phyloP scores from a whole-genome alignment of 1,140 invertebrate genomes.

The Neelides sp. region DNA sequence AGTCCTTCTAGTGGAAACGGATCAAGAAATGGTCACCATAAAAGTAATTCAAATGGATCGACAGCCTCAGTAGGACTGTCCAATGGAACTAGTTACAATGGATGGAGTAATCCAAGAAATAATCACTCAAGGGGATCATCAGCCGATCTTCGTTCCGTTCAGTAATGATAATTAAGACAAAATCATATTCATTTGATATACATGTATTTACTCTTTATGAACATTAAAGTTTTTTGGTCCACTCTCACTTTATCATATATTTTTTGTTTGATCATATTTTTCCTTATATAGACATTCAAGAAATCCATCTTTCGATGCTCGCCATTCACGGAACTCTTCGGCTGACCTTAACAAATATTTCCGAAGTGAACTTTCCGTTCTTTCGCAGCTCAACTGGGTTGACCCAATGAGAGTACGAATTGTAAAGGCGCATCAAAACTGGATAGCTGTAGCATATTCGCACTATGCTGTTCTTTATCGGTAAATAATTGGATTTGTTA shows the following conservation, averaged over 20 bases:
- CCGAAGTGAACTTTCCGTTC: constrained; percentile 52
- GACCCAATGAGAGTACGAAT: constrained; percentile 81
- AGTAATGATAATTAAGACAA: constrained; percentile 8
- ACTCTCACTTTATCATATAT: neutral
- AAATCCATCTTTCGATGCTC: constrained; percentile 39
- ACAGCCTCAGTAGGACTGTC: too few species aligned
- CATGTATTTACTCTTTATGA: neutral
- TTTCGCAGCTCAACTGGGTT: constrained; percentile 57
- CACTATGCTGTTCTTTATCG: constrained; percentile 91
- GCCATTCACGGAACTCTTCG: constrained; percentile 63
- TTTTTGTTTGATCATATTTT: constrained; percentile 2
- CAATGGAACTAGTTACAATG: too few species aligned
- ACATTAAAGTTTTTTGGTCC: neutral
- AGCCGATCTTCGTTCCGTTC: constrained; percentile 42
- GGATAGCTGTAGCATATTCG: constrained; percentile 90
- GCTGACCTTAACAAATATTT: constrained; percentile 63
- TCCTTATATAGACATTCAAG: constrained; percentile 31
- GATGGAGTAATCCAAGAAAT: constrained; percentile 23
- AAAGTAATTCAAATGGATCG: too few species aligned
- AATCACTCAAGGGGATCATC: constrained; percentile 71
- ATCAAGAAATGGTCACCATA: too few species aligned
- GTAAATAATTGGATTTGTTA: constrained; percentile 38
- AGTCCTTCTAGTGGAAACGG: too few species aligned
- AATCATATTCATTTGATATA: neutral
- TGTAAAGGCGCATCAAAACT: constrained; percentile 93